Percentiles rank a stretch among this genome's conserved stretches.
phyloP scores from a whole-genome alignment of 35 echinoderm and acorn worm genomes.

The Amphiura filiformis region DNA sequence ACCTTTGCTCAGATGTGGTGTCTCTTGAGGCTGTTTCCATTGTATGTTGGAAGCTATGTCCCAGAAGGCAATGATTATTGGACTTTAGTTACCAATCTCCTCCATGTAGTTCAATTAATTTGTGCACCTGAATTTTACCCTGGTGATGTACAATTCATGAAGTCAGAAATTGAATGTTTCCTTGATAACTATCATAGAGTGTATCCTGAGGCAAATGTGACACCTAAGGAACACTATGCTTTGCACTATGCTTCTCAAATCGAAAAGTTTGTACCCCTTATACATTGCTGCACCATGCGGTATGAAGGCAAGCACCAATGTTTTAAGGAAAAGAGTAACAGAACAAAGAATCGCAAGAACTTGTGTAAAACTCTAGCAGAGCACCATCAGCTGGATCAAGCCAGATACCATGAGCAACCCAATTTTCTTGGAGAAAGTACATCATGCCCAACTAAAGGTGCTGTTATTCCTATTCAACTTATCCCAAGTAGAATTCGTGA shows the following conservation, averaged over 20 bases:
- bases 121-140: constrained; percentile 18
- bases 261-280: constrained; percentile 46
- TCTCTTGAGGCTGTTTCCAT: constrained; percentile 38
- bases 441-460: not conserved
- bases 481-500: too few species aligned
- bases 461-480: too few species aligned
- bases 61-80: constrained; percentile 15
- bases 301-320: constrained; percentile 42
- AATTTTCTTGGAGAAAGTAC: not conserved
- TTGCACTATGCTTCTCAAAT: constrained; percentile 32
- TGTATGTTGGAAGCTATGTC: constrained; percentile 36
- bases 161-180: constrained; percentile 33
- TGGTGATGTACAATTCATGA: constrained; percentile 7
- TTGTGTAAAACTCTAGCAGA: constrained; percentile 28
- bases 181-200: not conserved
- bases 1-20: constrained; percentile 42
- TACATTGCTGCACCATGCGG: constrained; percentile 54
- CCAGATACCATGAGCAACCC: not conserved
- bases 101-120: constrained; percentile 41
- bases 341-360: constrained; percentile 38
- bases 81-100: not conserved
- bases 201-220: constrained; percentile 27
- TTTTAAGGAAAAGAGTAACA: constrained; percentile 19
- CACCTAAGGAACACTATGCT: constrained; percentile 41
- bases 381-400: constrained; percentile 27